Conservation (phyloP, 2,797 vertebrate genomes). For the Bovichtus diacanthus region DNA sequence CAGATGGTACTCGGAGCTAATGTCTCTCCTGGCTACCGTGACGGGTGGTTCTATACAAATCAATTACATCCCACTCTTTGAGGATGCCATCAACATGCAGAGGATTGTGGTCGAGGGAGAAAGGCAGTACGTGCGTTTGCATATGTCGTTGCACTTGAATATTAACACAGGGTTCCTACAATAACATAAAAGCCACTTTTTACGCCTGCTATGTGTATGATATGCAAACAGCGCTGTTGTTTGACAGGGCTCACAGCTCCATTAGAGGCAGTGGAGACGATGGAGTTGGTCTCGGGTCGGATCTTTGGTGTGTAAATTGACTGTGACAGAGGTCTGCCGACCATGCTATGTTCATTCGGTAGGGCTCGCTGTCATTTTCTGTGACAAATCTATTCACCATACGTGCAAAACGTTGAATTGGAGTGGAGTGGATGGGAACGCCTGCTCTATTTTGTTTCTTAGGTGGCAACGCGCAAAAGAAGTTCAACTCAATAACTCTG, state of each 20-base stretch:
- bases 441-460: background rate
- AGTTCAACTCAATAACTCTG: background rate
- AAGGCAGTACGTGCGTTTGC: background rate
- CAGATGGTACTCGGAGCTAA: background rate
- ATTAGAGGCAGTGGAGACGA: constrained; percentile 2
- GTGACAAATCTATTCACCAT: constrained; percentile 7
- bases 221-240: constrained; percentile 16
- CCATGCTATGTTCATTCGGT: constrained; percentile 1
- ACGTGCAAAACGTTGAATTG: background rate
- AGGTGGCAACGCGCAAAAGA: background rate
- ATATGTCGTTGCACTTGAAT: background rate
- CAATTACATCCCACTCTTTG: constrained; percentile 18
- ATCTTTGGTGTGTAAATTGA: constrained; percentile 28
- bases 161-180: background rate
- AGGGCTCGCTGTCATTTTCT: constrained; percentile 19
- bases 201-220: background rate
- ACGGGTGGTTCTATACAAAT: constrained; percentile 15
- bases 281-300: constrained; percentile 28
- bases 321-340: constrained; percentile 28
- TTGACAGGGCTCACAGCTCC: constrained; percentile 16
- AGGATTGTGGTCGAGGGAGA: background rate
- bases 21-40: constrained; percentile 1
- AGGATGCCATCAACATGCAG: background rate
- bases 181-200: constrained; percentile 2
- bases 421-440: background rate